A percentile compares a stretch with the other conserved stretches of the same genome.
These are phyloP conservation scores for Formica selysi DNA, from an alignment of 1,140 invertebrate genomes.

Conservation along the genomic window DNA sequence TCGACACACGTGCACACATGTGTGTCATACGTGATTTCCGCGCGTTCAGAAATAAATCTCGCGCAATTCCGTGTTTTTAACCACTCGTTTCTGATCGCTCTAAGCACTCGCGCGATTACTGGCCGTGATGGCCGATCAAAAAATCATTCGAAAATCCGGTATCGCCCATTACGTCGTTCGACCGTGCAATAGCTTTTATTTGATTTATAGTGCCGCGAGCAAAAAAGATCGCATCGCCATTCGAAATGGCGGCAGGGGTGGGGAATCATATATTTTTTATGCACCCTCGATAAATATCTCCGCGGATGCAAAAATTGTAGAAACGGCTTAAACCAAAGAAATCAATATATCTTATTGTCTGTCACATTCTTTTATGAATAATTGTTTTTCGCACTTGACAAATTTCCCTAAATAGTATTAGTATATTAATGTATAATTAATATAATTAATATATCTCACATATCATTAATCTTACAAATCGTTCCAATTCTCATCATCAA, in stretches of 20 bases:
- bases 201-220: slow-evolving; percentile 60
- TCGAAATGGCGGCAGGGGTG: slow-evolving; percentile 31
- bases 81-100: slow-evolving; percentile 58
- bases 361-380: not conserved
- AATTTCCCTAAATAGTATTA: not conserved
- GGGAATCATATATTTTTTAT: slow-evolving; percentile 48
- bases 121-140: slow-evolving; percentile 59
- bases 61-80: slow-evolving; percentile 51
- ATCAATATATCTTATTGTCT: slow-evolving; percentile 4
- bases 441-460: not conserved
- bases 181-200: slow-evolving; percentile 62
- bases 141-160: slow-evolving; percentile 70
- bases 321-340: slow-evolving; percentile 4
- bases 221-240: slow-evolving; percentile 47
- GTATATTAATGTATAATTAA: not conserved
- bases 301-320: not conserved
- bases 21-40: slow-evolving; percentile 37
- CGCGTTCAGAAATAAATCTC: slow-evolving; percentile 58
- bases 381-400: not conserved
- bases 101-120: slow-evolving; percentile 65
- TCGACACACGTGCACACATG: slow-evolving; percentile 20
- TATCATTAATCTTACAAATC: not conserved
- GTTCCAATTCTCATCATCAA: slow-evolving; percentile 2
- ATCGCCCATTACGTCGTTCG: slow-evolving; percentile 75
- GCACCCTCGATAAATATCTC: slow-evolving; percentile 41